phyloP scores from a whole-genome alignment of 2,888 invertebrate genomes.

The Harpalus rubripes region DNA sequence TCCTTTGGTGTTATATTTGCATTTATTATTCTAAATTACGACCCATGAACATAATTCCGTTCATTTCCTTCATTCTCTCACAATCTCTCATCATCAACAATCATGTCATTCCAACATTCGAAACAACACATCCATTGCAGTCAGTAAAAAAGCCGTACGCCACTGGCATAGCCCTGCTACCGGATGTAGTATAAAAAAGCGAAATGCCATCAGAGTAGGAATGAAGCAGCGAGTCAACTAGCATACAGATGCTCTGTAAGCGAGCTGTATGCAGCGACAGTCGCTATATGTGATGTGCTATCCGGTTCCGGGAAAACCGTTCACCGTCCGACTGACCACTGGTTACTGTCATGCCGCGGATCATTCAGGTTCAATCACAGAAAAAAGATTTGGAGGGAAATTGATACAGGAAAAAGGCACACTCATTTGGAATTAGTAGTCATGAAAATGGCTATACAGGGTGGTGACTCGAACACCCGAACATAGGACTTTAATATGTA shows the following conservation, averaged over 20 bases:
- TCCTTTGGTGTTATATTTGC: too few relatives aligned
- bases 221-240: constrained; percentile 38
- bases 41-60: too few relatives aligned
- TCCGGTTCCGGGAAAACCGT: constrained; percentile 51
- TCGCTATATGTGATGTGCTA: constrained; percentile 9
- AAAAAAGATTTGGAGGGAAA: too few relatives aligned
- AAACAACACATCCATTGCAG: background rate
- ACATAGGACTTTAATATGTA: too few relatives aligned
- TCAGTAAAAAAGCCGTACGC: constrained; percentile 27
- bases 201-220: constrained; percentile 58
- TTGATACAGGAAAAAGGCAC: too few relatives aligned
- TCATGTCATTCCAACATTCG: background rate
- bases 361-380: too few relatives aligned
- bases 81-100: background rate
- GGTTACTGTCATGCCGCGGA: background rate
- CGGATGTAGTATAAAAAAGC: constrained; percentile 63
- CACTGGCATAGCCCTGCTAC: constrained; percentile 47
- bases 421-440: too few relatives aligned
- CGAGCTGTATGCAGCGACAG: constrained; percentile 26
- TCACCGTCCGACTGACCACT: constrained; percentile 56
- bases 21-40: too few relatives aligned
- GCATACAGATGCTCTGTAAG: constrained; percentile 51
- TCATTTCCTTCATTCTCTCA: too few relatives aligned
- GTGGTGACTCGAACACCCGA: too few relatives aligned
- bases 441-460: too few relatives aligned